Base-by-base conservation (phyloP, 92 coral and sea anemone genomes). In the Porites lobata region DNA sequence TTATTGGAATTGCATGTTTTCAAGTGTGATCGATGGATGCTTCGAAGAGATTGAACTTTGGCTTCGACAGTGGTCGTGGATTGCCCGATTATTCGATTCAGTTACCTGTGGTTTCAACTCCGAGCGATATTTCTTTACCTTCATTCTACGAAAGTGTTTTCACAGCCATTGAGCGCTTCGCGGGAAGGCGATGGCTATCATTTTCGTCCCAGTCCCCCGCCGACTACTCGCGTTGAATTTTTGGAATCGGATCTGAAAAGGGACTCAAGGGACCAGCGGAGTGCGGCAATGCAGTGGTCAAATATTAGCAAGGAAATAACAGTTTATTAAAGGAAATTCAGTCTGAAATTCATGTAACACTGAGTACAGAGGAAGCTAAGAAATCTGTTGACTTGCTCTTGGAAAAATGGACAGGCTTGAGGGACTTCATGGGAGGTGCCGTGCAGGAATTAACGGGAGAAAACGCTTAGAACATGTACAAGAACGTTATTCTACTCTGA, bases 381-480 rank as follows among this genome's bases (percentile, higher is more conserved):
- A 26, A 69, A 69, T 24, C 53, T 29, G 15, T 69, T 9, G 51
- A 69, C 2, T 20, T n/a, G 21, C 72, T n/a, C 9, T 67, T 43
- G 8, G 4, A 43, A 8, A 67, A 67, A 67, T 67, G 72, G 21
- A 73, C 19, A 12, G 52, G 8, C 61, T 87, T 15, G 90, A 78
- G 72, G 79, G 8, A 54, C 52, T 50, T 2, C 68, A 79, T 50
- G 19, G 20, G 63, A 53, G 32, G 19, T 79, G 69, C n/a, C 50
- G 73, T 20, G 32, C 72, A 62, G 87, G 86, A 29, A 88, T 81
- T 20, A 88, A 62, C 47, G 83, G 80, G 65, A 53, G 19, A 22
- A 88, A 72, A 65, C 87, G 91, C 69, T 53, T 88, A 9, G 70
- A 71, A 22, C 15, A 62, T 62, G 86, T 87, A 70, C 79, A 75